Base-by-base conservation (phyloP, 2,888 invertebrate species). In the Elmis aenea region DNA sequence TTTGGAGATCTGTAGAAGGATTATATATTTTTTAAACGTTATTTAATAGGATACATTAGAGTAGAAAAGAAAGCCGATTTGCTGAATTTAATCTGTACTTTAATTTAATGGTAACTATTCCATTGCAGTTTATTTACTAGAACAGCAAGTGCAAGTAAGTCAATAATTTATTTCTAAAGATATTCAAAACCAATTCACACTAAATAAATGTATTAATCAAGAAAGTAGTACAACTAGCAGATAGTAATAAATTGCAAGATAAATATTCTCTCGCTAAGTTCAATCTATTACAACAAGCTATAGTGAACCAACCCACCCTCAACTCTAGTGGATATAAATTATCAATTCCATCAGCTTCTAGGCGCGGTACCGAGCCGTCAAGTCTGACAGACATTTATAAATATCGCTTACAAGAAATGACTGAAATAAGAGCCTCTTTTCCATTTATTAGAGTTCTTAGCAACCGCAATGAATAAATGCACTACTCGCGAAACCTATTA, bases 311-410 rank as follows among this genome's bases (percentile, higher is more conserved):
- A n/a, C n/a, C n/a, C n/a, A n/a, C n/a, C 44, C 37, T 40, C 26
- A 46, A 43, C 47, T 50, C 50, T 52, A 54, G 51, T 54, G 54
- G 55, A 55, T 57, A 59, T 58, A 59, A 59, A 58, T 59, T 59
- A 59, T 58, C 57, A 59, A 57, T 57, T 58, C 57, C 53, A 57
- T 57, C 57, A 54, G 51, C 48, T 51, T 51, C 51, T 55, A 55
- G 56, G 56, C 52, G 58, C 52, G 53, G 53, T 54, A 50, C 50
- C 50, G 40, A 44, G 43, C 54, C 54, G 55, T 59, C 59, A 56
- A 54, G 45, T 38, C 50, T 57, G 58, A 55, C 56, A 56, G 58
- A 57, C 58, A 46, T 57, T 59, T 57, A 59, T 59, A 59, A 59
- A 59, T 57, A 59, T 57, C 51, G 54, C 46, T 50, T 50, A 48